phyloP scores from a whole-genome alignment of 2,797 vertebrate species.

The Chaetophractus vellerosus region DNA sequence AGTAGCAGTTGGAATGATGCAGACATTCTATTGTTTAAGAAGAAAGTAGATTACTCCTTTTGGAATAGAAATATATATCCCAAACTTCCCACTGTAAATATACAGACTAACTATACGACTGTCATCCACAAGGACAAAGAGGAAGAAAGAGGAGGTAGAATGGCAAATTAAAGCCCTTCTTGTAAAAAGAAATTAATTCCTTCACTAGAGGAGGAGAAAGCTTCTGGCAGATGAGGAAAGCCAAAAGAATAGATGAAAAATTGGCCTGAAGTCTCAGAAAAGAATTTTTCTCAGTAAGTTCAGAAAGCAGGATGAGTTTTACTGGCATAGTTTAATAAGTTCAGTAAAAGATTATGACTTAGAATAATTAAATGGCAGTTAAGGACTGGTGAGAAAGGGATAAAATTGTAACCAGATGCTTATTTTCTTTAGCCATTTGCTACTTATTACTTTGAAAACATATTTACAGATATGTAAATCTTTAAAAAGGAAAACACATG shows the following conservation, averaged over 20 bases:
- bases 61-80: constrained; percentile 24
- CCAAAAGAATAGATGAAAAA: constrained; percentile 2
- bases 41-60: constrained; percentile 64
- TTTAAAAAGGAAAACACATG: constrained; percentile 51
- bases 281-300: background rate
- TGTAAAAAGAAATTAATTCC: constrained; percentile 49
- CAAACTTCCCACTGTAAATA: background rate
- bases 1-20: constrained; percentile 38
- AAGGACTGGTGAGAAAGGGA: background rate
- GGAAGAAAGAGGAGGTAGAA: constrained; percentile 47
- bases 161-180: constrained; percentile 39
- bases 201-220: constrained; percentile 53
- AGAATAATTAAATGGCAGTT: constrained; percentile 53
- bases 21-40: constrained; percentile 21
- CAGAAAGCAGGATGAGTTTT: constrained; percentile 26
- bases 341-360: constrained; percentile 51
- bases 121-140: background rate
- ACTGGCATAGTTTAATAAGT: background rate
- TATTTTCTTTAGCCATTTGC: constrained; percentile 52
- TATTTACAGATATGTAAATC: constrained; percentile 7
- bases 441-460: constrained; percentile 53
- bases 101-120: background rate
- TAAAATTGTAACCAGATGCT: background rate
- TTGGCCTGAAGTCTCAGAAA: constrained; percentile 32
- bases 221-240: background rate